These are phyloP conservation scores for Scomber japonicus DNA, from an alignment of 2,113 vertebrate species.

Conservation along the genomic window DNA sequence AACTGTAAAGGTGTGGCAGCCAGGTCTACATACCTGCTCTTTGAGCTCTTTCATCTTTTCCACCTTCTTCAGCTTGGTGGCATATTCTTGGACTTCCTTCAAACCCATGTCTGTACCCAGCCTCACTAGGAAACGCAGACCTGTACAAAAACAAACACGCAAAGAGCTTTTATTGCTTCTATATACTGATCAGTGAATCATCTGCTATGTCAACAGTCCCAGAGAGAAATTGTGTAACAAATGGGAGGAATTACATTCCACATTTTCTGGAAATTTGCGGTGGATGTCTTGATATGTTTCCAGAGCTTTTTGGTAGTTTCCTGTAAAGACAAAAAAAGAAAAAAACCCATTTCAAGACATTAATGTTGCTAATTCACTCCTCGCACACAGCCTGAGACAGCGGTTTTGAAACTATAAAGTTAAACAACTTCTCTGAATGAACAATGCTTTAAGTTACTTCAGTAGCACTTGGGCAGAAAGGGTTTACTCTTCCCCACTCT, in stretches of 20 bases:
- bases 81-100: constrained; percentile 95
- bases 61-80: constrained; percentile 93
- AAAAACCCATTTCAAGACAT: background rate
- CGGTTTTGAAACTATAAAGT: background rate
- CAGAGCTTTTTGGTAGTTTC: constrained; percentile 96
- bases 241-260: constrained; percentile 89
- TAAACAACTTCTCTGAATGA: background rate
- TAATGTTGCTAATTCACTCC: background rate
- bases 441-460: no score
- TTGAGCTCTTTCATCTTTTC: constrained; percentile 96
- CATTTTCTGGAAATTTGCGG: constrained; percentile 94
- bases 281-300: constrained; percentile 96
- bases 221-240: background rate
- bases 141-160: constrained; percentile 72
- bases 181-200: background rate
- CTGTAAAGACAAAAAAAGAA: constrained; percentile 72
- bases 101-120: constrained; percentile 95
- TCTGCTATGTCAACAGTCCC: background rate
- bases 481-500: background rate
- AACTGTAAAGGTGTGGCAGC: background rate
- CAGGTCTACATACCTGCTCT: constrained; percentile 88
- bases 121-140: constrained; percentile 93
- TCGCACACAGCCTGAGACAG: background rate
- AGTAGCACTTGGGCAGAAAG: no score
- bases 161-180: background rate